phyloP scores from a whole-genome alignment of 2,797 vertebrate species.

The Gymnothorax javanicus region DNA sequence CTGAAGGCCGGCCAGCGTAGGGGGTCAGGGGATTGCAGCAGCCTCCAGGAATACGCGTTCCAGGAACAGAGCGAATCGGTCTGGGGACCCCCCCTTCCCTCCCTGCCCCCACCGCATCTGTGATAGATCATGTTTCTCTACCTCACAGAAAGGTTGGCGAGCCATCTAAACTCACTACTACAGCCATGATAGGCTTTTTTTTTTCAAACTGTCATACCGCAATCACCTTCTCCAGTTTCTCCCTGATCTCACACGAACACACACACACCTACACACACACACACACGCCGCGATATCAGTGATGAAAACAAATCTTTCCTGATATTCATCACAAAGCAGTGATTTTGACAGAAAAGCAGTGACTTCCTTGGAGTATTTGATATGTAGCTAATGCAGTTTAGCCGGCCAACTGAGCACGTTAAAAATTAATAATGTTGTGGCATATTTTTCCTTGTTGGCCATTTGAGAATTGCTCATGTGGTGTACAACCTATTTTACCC shows the following conservation, averaged over 20 bases:
- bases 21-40: conserved; percentile 21
- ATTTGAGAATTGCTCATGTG: neutral
- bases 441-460: neutral
- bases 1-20: neutral
- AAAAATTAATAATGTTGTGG: neutral
- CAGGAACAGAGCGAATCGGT: conserved; percentile 33
- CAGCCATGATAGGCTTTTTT: neutral
- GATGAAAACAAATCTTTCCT: neutral
- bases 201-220: neutral
- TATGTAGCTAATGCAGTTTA: neutral
- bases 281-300: neutral
- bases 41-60: conserved; percentile 34
- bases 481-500: neutral
- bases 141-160: conserved; percentile 13
- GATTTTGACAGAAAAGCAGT: neutral
- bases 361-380: neutral
- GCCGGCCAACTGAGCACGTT: neutral
- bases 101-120: neutral
- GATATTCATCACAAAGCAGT: neutral
- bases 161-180: neutral
- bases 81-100: conserved; percentile 5
- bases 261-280: neutral
- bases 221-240: neutral
- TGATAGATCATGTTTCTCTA: conserved; percentile 10
- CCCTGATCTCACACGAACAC: neutral